phyloP scores from a whole-genome alignment of 2,888 invertebrate species.

The Drosophila buzzatii region DNA sequence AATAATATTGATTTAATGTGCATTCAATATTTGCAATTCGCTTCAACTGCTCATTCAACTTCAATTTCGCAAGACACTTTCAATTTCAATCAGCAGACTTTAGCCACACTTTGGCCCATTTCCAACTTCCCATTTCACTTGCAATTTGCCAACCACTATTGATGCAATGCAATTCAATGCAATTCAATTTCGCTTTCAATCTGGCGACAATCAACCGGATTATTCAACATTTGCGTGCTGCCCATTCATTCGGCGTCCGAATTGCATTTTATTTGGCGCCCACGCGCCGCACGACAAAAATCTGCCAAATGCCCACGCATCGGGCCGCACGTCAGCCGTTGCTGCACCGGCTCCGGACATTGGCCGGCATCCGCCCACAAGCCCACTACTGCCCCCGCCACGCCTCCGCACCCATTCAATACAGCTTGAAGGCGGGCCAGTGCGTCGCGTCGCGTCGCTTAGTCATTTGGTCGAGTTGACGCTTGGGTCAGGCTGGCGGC shows the following conservation, averaged over 20 bases:
- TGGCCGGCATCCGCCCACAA: constrained; percentile 39
- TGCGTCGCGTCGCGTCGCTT: constrained; percentile 8
- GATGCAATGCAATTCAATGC: constrained; percentile 5
- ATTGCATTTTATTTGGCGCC: constrained; percentile 47
- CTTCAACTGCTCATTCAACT: neutral
- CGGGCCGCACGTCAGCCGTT: neutral
- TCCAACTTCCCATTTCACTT: constrained; percentile 10
- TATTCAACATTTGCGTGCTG: constrained; percentile 25
- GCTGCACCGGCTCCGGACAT: constrained; percentile 35
- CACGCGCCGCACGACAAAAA: constrained; percentile 48
- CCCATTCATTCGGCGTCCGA: constrained; percentile 23
- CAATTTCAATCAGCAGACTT: neutral
- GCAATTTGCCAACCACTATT: neutral
- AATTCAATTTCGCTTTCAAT: constrained; percentile 22
- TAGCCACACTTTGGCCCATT: neutral
- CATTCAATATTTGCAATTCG: neutral
- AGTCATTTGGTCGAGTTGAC: constrained; percentile 27
- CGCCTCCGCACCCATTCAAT: neutral
- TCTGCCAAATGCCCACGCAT: constrained; percentile 57
- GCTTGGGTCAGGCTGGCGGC: constrained; percentile 25
- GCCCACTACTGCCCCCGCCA: neutral
- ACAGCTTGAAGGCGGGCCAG: constrained; percentile 5
- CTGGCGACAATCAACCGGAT: constrained; percentile 10
- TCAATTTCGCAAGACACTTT: neutral
- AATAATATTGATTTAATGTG: neutral